Base-by-base conservation (phyloP, 2,888 invertebrate genomes). In the Tinea trinotella region DNA sequence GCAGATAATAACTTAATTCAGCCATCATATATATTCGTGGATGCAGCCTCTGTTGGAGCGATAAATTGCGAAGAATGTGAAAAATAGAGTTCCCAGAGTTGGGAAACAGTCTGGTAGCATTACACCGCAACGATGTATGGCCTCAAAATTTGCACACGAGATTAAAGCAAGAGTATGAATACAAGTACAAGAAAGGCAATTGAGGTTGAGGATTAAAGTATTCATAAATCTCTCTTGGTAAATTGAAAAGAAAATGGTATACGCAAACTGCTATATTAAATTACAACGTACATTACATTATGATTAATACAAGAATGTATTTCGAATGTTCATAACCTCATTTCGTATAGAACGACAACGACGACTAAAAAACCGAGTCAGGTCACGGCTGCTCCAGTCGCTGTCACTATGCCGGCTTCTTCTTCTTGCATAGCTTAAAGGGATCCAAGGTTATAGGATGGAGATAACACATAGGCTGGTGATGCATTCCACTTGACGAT, bases 51-150 rank as follows among this genome's bases (percentile, higher is more conserved):
- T 62, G 69, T 61, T 68, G 63, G 66, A 61, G 59, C 64, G 70
- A 74, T 77, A 74, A 76, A 76, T 75, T 71, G 74, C 61, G 71
- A 74, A 57, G 57, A 59, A 60, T 62, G 68, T 75, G 74, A 76
- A 76, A 76, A 76, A 76, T 76, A 68, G 68, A 64, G 60, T 44
- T 52, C 18, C 19, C 63, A 62, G 66, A 62, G 60, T 60, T 59
- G 58, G 57, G 57, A 19, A 22, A 12, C 52, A 3, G 34, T 30
- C 52, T 7, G 15, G 35, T 9, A 9, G 34, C 10, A 19, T 48
- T 48, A 17, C 48, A 13, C 7, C 52, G 7, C 12, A 10, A n/a
- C 52, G 52, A 52, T 52, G 35, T 52, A 52, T 35, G 52, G 18
- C 34, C 52, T 53, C 20, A 53, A 19, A 53, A 53, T 40, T 53